Base-by-base conservation (phyloP, 2,797 vertebrate species). In the Poeciliopsis paucimaculata region DNA sequence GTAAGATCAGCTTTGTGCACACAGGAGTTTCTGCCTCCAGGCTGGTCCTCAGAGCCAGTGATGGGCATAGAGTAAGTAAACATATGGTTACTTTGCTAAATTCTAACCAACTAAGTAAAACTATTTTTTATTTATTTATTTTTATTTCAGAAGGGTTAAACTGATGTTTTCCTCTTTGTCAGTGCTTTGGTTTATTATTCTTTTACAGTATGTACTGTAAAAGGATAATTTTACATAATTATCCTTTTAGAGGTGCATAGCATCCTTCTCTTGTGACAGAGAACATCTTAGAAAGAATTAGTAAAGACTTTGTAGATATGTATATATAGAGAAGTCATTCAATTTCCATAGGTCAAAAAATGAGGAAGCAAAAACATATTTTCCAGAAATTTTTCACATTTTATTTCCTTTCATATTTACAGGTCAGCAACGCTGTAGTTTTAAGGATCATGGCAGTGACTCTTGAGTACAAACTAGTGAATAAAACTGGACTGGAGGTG, bases 351-450 rank as follows among this genome's bases (percentile, higher is more conserved):
- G n/a, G 55, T 31, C 12, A 60, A 31, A 55, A 55, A 55, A 55
- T 55, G 53, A 9, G 53, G 53, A 55, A 46, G 26, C 26, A n/a
- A 55, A 55, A 26, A 12, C 53, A 55, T 11, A 55, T 3, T 7
- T 62, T 62, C 9, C 51, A 53, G 26, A 0, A 53, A 26, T 26
- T 53, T 51, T 51, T 51, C 7, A 53, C 6, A 20, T 66, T 23
- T 28, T 72, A 1, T 80, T 23, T 4, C 71, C 7, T 84, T 12
- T 82, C 55, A 18, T 75, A 57, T 78, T 49, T 36, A 28, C 84
- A 95, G 94, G 88, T 96, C 76, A 98, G 97, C 92, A 98, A 97
- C 84, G 97, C 96, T 0, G 95, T 95, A 4, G 94, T 99, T 72
- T 90, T 98, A 72, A 93, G 95, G 77, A 91, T 98, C 57, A 93